Evolutionary conservation across 1,140 invertebrate species (phyloP).

Genomic region (Platorchestia sp.): DNA sequence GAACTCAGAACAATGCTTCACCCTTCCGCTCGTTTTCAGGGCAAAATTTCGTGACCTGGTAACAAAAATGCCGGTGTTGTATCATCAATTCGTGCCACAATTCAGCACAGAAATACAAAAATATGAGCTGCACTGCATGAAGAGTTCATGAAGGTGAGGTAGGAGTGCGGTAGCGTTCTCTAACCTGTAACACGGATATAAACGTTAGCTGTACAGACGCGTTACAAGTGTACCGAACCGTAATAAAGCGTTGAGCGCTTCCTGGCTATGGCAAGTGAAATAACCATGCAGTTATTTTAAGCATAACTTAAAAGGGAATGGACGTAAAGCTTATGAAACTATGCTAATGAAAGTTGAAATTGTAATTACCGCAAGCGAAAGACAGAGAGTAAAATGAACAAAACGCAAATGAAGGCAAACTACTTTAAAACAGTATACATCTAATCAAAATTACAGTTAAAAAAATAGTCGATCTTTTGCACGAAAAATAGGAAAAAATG

Average conservation of each 20-base stretch:
- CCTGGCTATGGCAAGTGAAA: not conserved
- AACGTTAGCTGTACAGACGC: not conserved
- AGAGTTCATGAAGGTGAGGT: not conserved
- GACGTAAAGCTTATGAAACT: not conserved
- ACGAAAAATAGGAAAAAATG: not conserved
- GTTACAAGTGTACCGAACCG: not conserved
- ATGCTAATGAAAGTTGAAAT: not conserved
- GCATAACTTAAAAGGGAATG: not conserved
- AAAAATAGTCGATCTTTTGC: too few species aligned
- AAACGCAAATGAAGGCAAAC: not conserved
- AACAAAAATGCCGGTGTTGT: not conserved
- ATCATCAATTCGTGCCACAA: not conserved
- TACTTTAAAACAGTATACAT: too few species aligned
- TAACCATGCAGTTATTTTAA: not conserved
- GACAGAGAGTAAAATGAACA: not conserved
- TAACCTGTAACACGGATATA: not conserved
- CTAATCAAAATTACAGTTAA: not conserved
- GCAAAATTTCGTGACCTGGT: not conserved
- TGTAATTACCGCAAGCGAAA: not conserved
- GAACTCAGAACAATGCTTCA: not conserved
- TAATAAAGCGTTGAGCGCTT: not conserved
- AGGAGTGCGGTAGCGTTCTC: not conserved
- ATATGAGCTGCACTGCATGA: not conserved
- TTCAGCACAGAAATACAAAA: not conserved
- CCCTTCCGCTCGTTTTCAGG: not conserved